Base-by-base conservation (phyloP, 1,140 invertebrate species). In the Tenebrio molitor region DNA sequence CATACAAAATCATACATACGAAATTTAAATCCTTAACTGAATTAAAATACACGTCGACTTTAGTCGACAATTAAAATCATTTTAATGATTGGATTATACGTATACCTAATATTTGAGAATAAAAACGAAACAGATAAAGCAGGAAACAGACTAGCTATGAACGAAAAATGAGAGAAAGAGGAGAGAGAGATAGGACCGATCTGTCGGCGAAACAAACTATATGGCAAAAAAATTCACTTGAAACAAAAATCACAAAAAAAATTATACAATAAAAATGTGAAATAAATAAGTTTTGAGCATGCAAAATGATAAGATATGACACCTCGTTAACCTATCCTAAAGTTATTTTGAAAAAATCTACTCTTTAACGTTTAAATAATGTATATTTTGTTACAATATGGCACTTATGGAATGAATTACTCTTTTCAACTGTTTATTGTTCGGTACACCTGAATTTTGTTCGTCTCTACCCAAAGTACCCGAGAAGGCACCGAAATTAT, bases 401-500 rank as follows among this genome's bases (percentile, higher is more conserved):
- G 75, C 75, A 76, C 75, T 74, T 76, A 72, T 74, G 75, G 75
- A 76, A 76, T 76, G 75, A 76, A 72, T 73, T 16, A 29, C 53
- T 72, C n/a, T n/a, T n/a, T n/a, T 21, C 21, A 64, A 42, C 66
- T 70, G 50, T 42, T 70, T 71, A 41, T 62, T 70, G 53, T 46
- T 46, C 58, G 17, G 15, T 29, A 46, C 15, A 71, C 17, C 42
- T 50, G 29, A 44, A 44, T 63, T 33, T 39, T 44, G 42, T 64
- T 44, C 16, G 50, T 62, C 12, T 63, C 58, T 46, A 36, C 17
- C 58, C 50, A 74, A 71, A 73, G 67, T 70, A 72, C 74, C 74
- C 58, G 73, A 75, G 66, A 72, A 72, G 70, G 71, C 74, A 73
- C 74, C 42, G 41, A 74, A 74, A 68, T 68, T 74, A 72, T 74